Conservation (phyloP, 2,113 vertebrate genomes). For the Eretmochelys imbricata region DNA sequence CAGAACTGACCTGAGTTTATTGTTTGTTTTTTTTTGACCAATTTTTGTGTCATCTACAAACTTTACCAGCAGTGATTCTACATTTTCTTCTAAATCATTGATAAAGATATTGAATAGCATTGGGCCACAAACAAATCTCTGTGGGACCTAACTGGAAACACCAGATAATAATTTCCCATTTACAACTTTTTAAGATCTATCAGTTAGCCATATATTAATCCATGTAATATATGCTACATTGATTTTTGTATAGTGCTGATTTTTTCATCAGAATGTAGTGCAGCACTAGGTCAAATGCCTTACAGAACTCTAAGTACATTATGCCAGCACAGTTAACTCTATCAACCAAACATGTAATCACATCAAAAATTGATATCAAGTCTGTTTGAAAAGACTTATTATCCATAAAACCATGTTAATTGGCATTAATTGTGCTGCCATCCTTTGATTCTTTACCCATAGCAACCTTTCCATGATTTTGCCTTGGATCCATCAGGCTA, state of each 20-base stretch:
- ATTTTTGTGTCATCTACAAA: background rate
- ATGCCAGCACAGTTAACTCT: background rate
- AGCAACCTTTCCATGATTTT: background rate
- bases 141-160: background rate
- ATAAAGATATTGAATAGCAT: background rate
- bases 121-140: background rate
- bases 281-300: no score
- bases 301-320: background rate
- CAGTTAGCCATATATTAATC: background rate
- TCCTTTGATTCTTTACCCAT: background rate
- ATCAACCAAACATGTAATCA: background rate
- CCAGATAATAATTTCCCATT: background rate
- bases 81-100: background rate
- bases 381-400: background rate
- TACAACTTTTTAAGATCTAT: background rate
- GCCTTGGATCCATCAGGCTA: background rate
- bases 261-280: background rate
- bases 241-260: background rate
- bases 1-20: background rate
- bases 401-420: background rate
- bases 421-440: background rate
- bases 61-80: background rate
- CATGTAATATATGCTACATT: background rate
- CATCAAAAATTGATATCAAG: background rate
- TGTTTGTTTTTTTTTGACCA: background rate